Conservation (phyloP, 1,140 invertebrate genomes). For the Danaus melanippus region DNA sequence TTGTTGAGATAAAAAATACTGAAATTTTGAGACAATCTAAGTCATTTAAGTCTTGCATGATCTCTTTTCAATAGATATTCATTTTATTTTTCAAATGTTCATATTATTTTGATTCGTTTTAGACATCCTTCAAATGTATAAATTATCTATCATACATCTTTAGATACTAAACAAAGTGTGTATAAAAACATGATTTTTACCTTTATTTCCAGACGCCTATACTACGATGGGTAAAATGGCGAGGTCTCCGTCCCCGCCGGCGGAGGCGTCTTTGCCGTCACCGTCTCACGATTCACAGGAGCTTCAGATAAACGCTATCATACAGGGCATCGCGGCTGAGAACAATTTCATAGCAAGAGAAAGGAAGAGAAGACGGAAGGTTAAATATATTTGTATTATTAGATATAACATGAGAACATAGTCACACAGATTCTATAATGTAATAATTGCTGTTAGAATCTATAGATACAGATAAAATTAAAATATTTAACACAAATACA, state of each 20-base stretch:
- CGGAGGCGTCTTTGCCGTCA: constrained; percentile 18
- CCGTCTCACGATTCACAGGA: constrained; percentile 46
- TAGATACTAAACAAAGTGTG: too few species aligned
- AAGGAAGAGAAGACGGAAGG: constrained; percentile 37
- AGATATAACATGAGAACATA: neutral
- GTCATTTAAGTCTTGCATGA: too few species aligned
- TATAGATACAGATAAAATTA: neutral
- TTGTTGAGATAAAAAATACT: too few species aligned
- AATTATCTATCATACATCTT: too few species aligned
- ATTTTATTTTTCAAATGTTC: too few species aligned
- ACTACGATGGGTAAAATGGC: constrained; percentile 64
- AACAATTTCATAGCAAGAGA: constrained; percentile 33
- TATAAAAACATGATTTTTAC: too few species aligned
- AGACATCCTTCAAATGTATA: too few species aligned
- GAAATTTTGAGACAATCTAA: too few species aligned
- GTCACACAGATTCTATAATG: neutral
- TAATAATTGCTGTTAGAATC: constrained; percentile 4
- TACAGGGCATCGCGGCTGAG: constrained; percentile 56
- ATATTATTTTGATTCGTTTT: too few species aligned
- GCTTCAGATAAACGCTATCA: constrained; percentile 61
- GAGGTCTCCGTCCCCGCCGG: constrained; percentile 62
- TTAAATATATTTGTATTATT: neutral
- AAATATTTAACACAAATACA: too few species aligned
- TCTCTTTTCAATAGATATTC: too few species aligned
- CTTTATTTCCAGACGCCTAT: constrained; percentile 56